Base-by-base conservation (phyloP, 2,113 vertebrate species). In the Hippocampus comes region DNA sequence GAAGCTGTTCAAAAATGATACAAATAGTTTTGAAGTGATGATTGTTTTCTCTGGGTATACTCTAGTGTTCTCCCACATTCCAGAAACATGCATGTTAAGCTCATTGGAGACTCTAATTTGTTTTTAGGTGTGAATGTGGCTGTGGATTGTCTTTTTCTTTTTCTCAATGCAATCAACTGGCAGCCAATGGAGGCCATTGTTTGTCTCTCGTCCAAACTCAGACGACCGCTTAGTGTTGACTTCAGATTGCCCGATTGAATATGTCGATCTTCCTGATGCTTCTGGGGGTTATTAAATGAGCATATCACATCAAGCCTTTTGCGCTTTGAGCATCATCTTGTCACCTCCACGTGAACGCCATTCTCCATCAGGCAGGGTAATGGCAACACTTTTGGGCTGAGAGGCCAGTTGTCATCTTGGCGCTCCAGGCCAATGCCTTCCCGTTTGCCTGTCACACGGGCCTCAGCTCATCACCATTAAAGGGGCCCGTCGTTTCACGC, bases 351-450 rank as follows among this genome's bases (percentile, higher is more conserved):
- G 61, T 66, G 79, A 84, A 76, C 68, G 69, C 73, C 78, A 38
- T 64, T 66, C 75, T 63, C 79, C 75, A 79, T 74, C 79, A 76
- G 78, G 53, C 81, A 15, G 76, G n/a, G 71, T 82, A 86, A 84
- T 81, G 68, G 78, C 78, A 67, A 17, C n/a, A 8, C 70, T 30
- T 70, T 63, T 23, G 5, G 57, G 71, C 82, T 68, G 73, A 74
- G 75, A 70, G 71, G 78, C 74, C 82, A 4, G 77, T 27, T 67
- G 10, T 74, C 74, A 74, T 85, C 70, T 78, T 14, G 17, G 71
- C 70, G 76, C 71, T 25, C 66, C 76, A 71, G 80, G 55, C 82
- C 73, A 61, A 42, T 60, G 68, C 74, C 61, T 82, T 82, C 53
- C 63, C 74, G 77, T 80, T 73, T 78, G 64, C 60, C 59, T 1